These are phyloP conservation scores for Drosophila trichaetosa DNA, from an alignment of 2,888 invertebrate genomes.

Conservation along the genomic window DNA sequence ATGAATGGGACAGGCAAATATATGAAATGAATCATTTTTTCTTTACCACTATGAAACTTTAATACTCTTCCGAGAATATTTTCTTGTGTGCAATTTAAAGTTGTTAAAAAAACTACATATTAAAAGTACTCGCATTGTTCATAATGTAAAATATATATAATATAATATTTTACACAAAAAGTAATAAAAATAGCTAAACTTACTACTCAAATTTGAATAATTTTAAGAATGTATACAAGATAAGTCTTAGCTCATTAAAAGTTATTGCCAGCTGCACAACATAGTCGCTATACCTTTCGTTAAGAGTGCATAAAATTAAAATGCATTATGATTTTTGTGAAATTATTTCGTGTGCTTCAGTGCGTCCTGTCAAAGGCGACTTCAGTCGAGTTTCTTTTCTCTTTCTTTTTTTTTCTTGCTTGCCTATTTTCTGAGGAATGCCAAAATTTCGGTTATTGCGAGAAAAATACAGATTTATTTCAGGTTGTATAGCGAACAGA, in stretches of 20 bases:
- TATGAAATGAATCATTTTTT: neutral
- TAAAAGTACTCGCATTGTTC: neutral
- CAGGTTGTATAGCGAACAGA: constrained; percentile 1
- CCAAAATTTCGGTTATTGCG: constrained; percentile 25
- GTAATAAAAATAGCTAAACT: neutral
- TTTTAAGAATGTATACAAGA: neutral
- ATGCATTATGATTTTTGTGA: constrained; percentile 61
- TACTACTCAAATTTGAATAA: neutral
- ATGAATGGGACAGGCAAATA: neutral
- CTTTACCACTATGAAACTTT: neutral
- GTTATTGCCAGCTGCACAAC: neutral
- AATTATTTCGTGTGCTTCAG: constrained; percentile 77
- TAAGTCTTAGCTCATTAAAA: neutral
- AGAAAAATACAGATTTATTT: constrained; percentile 30
- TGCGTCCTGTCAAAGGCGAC: constrained; percentile 65
- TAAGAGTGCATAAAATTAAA: constrained; percentile 35
- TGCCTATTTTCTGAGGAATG: constrained; percentile 32
- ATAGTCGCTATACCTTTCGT: neutral
- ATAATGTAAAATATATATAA: neutral
- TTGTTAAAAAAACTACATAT: neutral
- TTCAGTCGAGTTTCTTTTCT: constrained; percentile 34
- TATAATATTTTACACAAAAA: neutral
- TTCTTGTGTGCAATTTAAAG: neutral
- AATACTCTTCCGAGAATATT: neutral
- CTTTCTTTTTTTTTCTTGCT: constrained; percentile 1